Evolutionary conservation across 2,888 invertebrate genomes (phyloP), one percentile per base, ranked within the genome.

Genomic region (Ischnus inquisitorius): DNA sequence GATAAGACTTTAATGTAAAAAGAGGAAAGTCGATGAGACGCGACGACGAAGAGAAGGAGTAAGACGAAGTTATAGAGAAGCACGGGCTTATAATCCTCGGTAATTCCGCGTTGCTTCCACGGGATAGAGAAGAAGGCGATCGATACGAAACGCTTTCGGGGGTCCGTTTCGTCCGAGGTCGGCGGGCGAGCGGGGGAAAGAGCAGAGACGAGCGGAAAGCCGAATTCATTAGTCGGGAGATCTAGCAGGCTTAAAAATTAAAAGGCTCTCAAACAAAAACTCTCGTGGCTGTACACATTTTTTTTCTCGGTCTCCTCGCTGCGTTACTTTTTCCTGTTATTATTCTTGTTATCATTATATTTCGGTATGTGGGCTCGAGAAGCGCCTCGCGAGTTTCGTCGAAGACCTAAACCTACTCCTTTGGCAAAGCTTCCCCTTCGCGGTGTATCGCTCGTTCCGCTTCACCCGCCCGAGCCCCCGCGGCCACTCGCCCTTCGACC

Each of bases 261-360:
- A 92, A 92, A 92, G 91, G 90, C 90, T 92, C 90, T 92, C 91
- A 90, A 89, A 89, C 90, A 90, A 89, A 91, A 90, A 90, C 89
- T 89, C 89, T 83, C 88, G 72, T 84, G 78, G 85, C 82, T 80
- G 78, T 77, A 84, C 82, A 77, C 79, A 81, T 71, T 78, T 85
- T 87, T 85, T 82, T 80, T 54, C 51, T 65, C 22, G n/a, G 48
- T 68, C 72, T 72, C 79, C 16, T 51, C 69, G 48, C 54, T 51
- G 46, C 60, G 22, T 60, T 79, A 64, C 67, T 67, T 64, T 81
- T 22, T 62, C 80, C 64, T 64, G n/a, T 84, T 79, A 81, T 76
- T 62, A 25, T 81, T 67, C 69, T 76, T 83, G 46, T 85, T 68
- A 54, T 84, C 77, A 57, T 82, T 84, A 54, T 72, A 69, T 68